Conservation (phyloP, 2,888 invertebrate genomes). For the Tetramorium bicarinatum region DNA sequence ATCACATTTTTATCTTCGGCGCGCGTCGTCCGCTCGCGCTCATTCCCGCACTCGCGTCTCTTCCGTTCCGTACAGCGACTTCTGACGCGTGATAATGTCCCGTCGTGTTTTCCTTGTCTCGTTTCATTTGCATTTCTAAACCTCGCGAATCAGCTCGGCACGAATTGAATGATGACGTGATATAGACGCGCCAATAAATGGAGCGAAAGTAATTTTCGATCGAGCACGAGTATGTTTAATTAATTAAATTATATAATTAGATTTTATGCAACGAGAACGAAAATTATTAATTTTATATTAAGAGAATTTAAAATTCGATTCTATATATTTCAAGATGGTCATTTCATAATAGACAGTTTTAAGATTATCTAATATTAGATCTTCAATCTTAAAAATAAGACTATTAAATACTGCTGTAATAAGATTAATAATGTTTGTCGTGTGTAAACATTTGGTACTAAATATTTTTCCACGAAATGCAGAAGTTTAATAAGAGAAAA, state of each 20-base stretch:
- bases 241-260: not conserved
- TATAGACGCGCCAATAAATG: slow-evolving; percentile 12
- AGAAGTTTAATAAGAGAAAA: not conserved
- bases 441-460: not conserved
- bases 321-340: no score
- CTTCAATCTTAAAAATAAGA: not conserved
- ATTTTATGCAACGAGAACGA: slow-evolving; percentile 1
- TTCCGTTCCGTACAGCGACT: not conserved
- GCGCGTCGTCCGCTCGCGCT: slow-evolving; percentile 32
- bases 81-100: slow-evolving; percentile 25
- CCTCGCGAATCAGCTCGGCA: slow-evolving; percentile 1
- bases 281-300: not conserved
- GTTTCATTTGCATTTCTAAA: slow-evolving; percentile 37
- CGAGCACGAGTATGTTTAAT: not conserved
- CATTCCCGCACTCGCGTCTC: slow-evolving; percentile 22
- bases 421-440: not conserved
- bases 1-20: slow-evolving; percentile 62
- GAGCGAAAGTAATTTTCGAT: slow-evolving; percentile 14
- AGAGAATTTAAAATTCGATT: no score
- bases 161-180: slow-evolving; percentile 16
- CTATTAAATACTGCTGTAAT: not conserved
- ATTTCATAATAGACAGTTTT: no score
- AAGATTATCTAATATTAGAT: no score
- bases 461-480: not conserved
- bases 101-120: slow-evolving; percentile 21